A percentile compares a stretch with the other conserved stretches of the same genome.
Conservation (phyloP, 2,797 vertebrate genomes). For the Falco biarmicus region DNA sequence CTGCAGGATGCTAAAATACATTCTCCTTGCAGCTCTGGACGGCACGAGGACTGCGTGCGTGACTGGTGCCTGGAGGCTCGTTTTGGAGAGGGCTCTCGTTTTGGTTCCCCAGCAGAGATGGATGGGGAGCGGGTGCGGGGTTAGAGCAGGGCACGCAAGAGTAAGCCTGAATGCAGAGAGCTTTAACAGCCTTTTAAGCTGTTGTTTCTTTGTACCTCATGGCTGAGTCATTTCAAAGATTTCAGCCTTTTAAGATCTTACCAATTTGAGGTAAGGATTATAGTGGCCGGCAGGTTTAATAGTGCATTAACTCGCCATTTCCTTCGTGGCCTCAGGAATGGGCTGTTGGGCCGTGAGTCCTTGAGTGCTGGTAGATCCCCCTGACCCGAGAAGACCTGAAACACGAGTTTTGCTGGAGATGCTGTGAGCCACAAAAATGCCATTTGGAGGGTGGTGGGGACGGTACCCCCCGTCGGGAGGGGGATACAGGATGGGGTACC, state of each 20-base stretch:
- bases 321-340: neutral
- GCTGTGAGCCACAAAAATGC: neutral
- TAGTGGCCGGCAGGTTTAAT: neutral
- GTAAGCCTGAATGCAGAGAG: neutral
- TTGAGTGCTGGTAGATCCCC: neutral
- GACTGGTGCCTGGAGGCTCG: neutral
- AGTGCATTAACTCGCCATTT: neutral
- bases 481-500: neutral
- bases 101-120: fast-evolving
- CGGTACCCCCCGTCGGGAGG: fast-evolving
- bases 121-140: neutral
- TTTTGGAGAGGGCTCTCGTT: neutral
- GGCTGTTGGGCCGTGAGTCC: fast-evolving
- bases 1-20: neutral
- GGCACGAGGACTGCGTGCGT: neutral
- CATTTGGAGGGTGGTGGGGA: neutral
- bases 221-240: slow-evolving; percentile 13
- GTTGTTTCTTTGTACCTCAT: neutral
- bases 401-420: neutral
- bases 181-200: neutral
- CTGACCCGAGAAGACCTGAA: neutral
- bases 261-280: neutral
- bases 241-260: slow-evolving; percentile 20
- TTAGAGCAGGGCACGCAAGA: neutral
- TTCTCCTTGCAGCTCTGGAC: neutral